Evolutionary conservation across 2,113 vertebrate species (phyloP).

Genomic region (Carollia perspicillata): DNA sequence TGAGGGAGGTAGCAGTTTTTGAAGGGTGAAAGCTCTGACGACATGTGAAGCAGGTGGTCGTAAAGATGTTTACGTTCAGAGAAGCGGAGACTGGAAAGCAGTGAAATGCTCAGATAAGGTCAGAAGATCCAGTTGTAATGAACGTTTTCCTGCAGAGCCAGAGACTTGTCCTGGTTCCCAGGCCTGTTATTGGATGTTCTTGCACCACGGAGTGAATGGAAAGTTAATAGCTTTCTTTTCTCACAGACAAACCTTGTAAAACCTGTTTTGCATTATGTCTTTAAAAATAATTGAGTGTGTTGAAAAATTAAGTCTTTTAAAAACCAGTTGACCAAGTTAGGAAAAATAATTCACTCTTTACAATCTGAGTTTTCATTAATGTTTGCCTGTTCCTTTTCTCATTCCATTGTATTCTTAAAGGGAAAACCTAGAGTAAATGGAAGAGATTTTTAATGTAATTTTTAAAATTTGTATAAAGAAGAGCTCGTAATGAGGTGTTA

Average conservation of each 20-base stretch:
- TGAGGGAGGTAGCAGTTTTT: neutral
- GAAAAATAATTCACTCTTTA: constrained; percentile 17
- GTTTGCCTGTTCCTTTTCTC: constrained; percentile 11
- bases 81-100: neutral
- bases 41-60: neutral
- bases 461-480: neutral
- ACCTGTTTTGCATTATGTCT: constrained; percentile 54
- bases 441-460: neutral
- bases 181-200: constrained; percentile 30
- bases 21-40: neutral
- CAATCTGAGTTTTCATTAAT: constrained; percentile 44
- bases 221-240: constrained; percentile 65
- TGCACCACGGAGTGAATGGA: constrained; percentile 49
- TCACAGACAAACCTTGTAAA: constrained; percentile 52
- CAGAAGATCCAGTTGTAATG: constrained; percentile 40
- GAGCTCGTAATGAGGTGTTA: neutral
- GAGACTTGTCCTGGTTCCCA: constrained; percentile 55
- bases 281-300: constrained; percentile 60
- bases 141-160: constrained; percentile 48
- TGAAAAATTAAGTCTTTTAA: constrained; percentile 52
- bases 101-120: constrained; percentile 29
- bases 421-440: constrained; percentile 8
- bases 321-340: constrained; percentile 53
- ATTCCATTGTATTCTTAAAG: neutral
- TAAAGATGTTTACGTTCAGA: constrained; percentile 1